phyloP scores from a whole-genome alignment of 2,888 invertebrate genomes.

The Andricus quercusramuli region DNA sequence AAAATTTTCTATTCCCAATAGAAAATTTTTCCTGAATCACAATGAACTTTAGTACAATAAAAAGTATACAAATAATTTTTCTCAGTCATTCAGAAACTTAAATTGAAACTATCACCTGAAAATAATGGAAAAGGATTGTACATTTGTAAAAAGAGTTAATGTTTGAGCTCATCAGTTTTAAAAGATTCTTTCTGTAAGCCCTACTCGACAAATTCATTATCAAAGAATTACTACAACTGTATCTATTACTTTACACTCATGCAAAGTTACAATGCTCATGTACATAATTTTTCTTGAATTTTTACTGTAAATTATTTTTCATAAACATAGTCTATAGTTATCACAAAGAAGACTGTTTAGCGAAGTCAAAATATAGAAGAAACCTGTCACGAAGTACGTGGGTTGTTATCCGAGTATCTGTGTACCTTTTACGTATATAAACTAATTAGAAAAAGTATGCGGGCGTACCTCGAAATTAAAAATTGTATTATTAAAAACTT shows the following conservation, averaged over 20 bases:
- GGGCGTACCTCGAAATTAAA: neutral
- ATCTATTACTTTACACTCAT: constrained; percentile 31
- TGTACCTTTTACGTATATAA: constrained; percentile 30
- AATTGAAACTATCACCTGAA: neutral
- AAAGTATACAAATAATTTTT: neutral
- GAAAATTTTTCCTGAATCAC: too few species aligned
- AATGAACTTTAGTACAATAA: too few species aligned
- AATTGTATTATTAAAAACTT: neutral
- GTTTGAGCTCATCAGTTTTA: neutral
- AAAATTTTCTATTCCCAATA: too few species aligned
- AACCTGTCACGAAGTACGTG: constrained; percentile 9
- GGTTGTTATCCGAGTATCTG: constrained; percentile 22
- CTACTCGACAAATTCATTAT: neutral
- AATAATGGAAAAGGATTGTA: neutral
- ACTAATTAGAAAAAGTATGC: neutral
- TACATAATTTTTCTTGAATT: constrained; percentile 40
- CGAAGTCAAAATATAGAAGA: constrained; percentile 28
- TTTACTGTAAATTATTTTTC: constrained; percentile 42
- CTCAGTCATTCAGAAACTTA: neutral
- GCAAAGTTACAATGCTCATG: constrained; percentile 35
- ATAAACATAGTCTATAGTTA: constrained; percentile 34
- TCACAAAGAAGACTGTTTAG: constrained; percentile 41
- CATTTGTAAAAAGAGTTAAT: constrained; percentile 2
- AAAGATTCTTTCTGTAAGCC: neutral
- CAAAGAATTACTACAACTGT: constrained; percentile 5